Conservation (phyloP, 2,797 vertebrate genomes). For the Cetoscarus ocellatus region DNA sequence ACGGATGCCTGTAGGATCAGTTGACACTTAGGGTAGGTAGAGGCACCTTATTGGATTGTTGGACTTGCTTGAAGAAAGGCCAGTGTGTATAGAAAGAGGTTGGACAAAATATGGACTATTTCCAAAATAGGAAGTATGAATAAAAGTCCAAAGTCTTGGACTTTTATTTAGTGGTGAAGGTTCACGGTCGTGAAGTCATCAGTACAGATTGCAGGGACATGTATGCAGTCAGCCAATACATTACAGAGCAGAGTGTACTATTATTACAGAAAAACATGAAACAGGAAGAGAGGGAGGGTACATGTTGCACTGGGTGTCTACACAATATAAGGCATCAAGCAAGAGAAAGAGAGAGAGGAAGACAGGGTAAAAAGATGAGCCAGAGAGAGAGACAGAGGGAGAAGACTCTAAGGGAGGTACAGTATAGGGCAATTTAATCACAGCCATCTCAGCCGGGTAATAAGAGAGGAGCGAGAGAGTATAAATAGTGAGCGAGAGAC, state of each 20-base stretch:
- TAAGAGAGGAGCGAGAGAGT: slow-evolving; percentile 65
- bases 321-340: slow-evolving; percentile 60
- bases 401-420: slow-evolving; percentile 52
- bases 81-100: slow-evolving; percentile 8
- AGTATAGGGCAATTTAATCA: slow-evolving; percentile 74
- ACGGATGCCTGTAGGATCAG: slow-evolving; percentile 61
- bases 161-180: slow-evolving; percentile 35
- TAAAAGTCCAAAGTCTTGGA: slow-evolving; percentile 34
- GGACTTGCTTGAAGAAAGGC: slow-evolving; percentile 48
- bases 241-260: slow-evolving; percentile 41
- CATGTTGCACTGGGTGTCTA: slow-evolving; percentile 31
- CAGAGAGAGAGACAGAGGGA: slow-evolving; percentile 39
- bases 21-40: slow-evolving; percentile 66
- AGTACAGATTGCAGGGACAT: slow-evolving; percentile 16
- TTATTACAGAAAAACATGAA: slow-evolving; percentile 46
- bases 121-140: slow-evolving; percentile 44
- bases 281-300: not conserved
- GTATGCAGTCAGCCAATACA: slow-evolving; percentile 34
- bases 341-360: slow-evolving; percentile 23
- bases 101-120: slow-evolving; percentile 41
- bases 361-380: slow-evolving; percentile 39
- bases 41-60: slow-evolving; percentile 62
- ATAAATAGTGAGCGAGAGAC: slow-evolving; percentile 78
- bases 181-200: slow-evolving; percentile 24
- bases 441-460: slow-evolving; percentile 74